Percentiles rank a stretch among this genome's conserved stretches.
phyloP scores from a whole-genome alignment of 2,113 vertebrate species.

The Oophaga pumilio region DNA sequence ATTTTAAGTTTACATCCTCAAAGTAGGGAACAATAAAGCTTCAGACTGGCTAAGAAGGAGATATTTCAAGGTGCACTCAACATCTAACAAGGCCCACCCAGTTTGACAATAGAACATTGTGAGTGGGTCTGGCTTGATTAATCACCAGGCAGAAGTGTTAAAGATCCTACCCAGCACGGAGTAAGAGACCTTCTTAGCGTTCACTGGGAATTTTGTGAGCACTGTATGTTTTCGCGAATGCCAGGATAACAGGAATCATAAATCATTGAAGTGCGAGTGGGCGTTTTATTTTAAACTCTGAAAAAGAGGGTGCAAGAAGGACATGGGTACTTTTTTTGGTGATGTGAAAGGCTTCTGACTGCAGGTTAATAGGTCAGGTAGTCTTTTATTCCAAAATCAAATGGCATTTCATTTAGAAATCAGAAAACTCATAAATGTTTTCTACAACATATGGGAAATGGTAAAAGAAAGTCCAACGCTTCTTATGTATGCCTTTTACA shows the following conservation, averaged over 20 bases:
- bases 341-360: slow-evolving; percentile 40
- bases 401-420: slow-evolving; percentile 41
- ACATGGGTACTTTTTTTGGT: slow-evolving; percentile 48
- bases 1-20: background rate
- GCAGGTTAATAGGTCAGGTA: slow-evolving; percentile 51
- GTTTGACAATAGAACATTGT: slow-evolving; percentile 38
- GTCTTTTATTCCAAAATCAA: slow-evolving; percentile 42
- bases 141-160: slow-evolving; percentile 45
- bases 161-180: slow-evolving; percentile 51
- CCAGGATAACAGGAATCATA: slow-evolving; percentile 44
- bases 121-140: slow-evolving; percentile 41
- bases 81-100: slow-evolving; percentile 33
- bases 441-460: slow-evolving; percentile 37
- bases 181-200: slow-evolving; percentile 23
- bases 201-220: slow-evolving; percentile 33
- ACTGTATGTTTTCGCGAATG: slow-evolving; percentile 53
- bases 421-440: slow-evolving; percentile 23
- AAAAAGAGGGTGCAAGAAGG: slow-evolving; percentile 44
- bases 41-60: background rate
- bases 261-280: slow-evolving; percentile 50
- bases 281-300: slow-evolving; percentile 48
- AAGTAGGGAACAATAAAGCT: background rate
- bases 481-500: background rate
- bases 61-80: background rate
- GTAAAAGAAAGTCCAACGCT: background rate